Evolutionary conservation across 2,113 vertebrate species (phyloP).

Genomic region (Rhinolophus ferrumequinum): DNA sequence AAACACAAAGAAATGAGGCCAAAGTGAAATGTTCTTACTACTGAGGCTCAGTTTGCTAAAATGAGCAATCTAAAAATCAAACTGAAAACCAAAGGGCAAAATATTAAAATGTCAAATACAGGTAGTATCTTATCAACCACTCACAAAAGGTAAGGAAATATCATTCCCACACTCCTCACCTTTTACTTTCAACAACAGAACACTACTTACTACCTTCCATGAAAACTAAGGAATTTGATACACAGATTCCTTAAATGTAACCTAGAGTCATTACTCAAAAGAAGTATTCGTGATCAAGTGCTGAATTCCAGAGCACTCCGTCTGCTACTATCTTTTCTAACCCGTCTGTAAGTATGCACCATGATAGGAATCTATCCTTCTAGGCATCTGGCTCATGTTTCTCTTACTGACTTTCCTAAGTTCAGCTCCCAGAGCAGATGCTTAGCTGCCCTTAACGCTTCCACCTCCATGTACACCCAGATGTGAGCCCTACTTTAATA

Average conservation of each 20-base stretch:
- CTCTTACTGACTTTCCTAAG: slow-evolving; percentile 46
- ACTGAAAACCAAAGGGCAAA: slow-evolving; percentile 10
- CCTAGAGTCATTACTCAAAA: slow-evolving; percentile 35
- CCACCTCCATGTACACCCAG: neutral
- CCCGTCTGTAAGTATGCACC: neutral
- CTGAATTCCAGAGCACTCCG: neutral
- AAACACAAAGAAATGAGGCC: neutral
- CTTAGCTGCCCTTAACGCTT: neutral
- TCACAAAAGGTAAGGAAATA: neutral
- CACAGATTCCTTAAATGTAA: neutral
- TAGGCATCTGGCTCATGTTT: slow-evolving; percentile 45
- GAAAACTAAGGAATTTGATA: slow-evolving; percentile 32
- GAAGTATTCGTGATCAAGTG: slow-evolving; percentile 1
- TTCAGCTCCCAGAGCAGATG: slow-evolving; percentile 5
- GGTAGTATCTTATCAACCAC: neutral
- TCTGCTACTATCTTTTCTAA: slow-evolving; percentile 16
- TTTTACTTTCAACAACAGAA: neutral
- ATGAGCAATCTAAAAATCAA: slow-evolving; percentile 23
- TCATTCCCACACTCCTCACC: neutral
- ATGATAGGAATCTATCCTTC: slow-evolving; percentile 61
- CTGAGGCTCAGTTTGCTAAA: slow-evolving; percentile 19
- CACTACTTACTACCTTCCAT: neutral
- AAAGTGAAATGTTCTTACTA: slow-evolving; percentile 16
- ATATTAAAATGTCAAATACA: slow-evolving; percentile 25
- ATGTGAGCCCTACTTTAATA: neutral